Evolutionary conservation across 2,797 vertebrate genomes (phyloP).

Genomic region (Columba guinea): DNA sequence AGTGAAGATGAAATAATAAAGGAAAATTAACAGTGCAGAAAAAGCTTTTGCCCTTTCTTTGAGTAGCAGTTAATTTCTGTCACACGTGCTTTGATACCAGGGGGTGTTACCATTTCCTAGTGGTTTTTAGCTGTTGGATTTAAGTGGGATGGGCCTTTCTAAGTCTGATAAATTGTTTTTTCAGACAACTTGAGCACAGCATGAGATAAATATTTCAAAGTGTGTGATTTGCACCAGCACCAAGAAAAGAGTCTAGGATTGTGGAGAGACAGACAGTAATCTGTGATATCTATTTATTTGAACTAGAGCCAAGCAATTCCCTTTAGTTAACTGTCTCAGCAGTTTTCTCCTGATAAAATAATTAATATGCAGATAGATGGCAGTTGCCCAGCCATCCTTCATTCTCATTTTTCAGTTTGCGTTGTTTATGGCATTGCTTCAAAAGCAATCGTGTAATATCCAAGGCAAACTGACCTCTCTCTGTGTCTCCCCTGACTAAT

Average conservation of each 20-base stretch:
- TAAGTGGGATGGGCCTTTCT: not conserved
- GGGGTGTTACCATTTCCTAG: not conserved
- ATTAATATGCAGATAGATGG: conserved; percentile 36
- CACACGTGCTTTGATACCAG: not conserved
- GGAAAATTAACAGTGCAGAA: not conserved
- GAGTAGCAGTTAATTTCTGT: not conserved
- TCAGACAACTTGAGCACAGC: not conserved
- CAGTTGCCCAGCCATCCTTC: conserved; percentile 2
- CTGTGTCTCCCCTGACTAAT: not conserved
- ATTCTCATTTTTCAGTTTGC: conserved; percentile 12
- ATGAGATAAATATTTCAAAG: conserved; percentile 17
- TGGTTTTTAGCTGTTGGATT: not conserved
- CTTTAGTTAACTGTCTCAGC: conserved; percentile 46
- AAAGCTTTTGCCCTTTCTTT: not conserved
- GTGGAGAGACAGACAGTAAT: not conserved
- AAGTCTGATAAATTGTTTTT: not conserved
- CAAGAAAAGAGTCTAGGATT: not conserved
- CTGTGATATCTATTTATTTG: not conserved
- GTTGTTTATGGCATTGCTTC: conserved; percentile 42
- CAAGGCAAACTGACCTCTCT: not conserved
- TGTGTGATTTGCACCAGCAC: conserved; percentile 9
- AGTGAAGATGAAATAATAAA: not conserved
- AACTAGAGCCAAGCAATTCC: not conserved
- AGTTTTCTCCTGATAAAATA: conserved; percentile 39
- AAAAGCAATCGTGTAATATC: conserved; percentile 17